Conservation (phyloP, 2,797 vertebrate species). For the Pseudochaenichthys georgianus region DNA sequence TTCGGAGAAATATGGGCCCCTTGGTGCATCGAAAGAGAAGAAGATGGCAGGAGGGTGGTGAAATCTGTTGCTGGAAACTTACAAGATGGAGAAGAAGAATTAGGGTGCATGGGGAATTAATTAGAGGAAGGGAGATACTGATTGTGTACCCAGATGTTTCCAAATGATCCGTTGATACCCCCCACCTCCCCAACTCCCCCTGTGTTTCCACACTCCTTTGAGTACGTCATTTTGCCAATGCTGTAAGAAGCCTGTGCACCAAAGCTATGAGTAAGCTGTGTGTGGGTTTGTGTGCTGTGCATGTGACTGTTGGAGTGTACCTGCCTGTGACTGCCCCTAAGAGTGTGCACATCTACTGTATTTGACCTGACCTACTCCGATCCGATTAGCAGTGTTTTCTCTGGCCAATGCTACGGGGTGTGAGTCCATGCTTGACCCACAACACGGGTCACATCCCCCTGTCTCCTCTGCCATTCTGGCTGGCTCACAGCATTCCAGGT, state of each 20-base stretch:
- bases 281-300: slow-evolving; percentile 44
- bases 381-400: slow-evolving; percentile 67
- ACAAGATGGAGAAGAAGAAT: slow-evolving; percentile 41
- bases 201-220: slow-evolving; percentile 52
- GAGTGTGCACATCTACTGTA: slow-evolving; percentile 31
- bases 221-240: slow-evolving; percentile 63
- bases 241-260: slow-evolving; percentile 57
- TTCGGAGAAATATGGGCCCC: slow-evolving; percentile 28
- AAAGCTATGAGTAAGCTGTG: slow-evolving; percentile 63
- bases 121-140: slow-evolving; percentile 63
- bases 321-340: slow-evolving; percentile 41
- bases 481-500: slow-evolving; percentile 14
- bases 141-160: slow-evolving; percentile 83
- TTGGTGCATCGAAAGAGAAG: slow-evolving; percentile 27
- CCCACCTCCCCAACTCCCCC: slow-evolving; percentile 1
- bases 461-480: background rate
- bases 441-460: slow-evolving; percentile 33
- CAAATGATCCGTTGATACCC: slow-evolving; percentile 74
- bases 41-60: slow-evolving; percentile 13
- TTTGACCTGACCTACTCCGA: slow-evolving; percentile 67
- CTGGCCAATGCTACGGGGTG: slow-evolving; percentile 40
- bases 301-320: slow-evolving; percentile 17
- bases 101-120: slow-evolving; percentile 64
- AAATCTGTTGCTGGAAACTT: slow-evolving; percentile 34
- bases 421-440: slow-evolving; percentile 59